phyloP scores from a whole-genome alignment of 2,797 vertebrate genomes.

The Sylvilagus floridanus region DNA sequence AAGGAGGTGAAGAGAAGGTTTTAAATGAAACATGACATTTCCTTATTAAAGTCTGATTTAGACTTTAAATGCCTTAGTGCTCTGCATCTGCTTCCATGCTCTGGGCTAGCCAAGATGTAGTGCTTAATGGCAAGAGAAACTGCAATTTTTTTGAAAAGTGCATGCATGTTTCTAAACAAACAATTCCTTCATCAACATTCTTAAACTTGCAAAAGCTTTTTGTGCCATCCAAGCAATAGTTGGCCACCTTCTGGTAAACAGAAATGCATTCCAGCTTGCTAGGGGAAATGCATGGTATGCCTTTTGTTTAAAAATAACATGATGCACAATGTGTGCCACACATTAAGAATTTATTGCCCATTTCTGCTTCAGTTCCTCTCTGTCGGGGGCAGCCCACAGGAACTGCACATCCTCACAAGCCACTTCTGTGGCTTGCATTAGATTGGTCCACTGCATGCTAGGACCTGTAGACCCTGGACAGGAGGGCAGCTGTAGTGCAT shows the following conservation, averaged over 20 bases:
- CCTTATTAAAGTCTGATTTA: slow-evolving; percentile 86
- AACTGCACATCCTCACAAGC: not conserved
- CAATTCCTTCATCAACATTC: slow-evolving; percentile 57
- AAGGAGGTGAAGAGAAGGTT: slow-evolving; percentile 83
- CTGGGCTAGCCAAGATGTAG: slow-evolving; percentile 72
- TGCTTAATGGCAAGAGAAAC: slow-evolving; percentile 80
- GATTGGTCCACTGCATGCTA: not conserved
- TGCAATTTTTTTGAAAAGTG: slow-evolving; percentile 67
- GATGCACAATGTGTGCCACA: slow-evolving; percentile 62
- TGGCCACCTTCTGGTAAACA: slow-evolving; percentile 72
- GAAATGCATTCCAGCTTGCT: slow-evolving; percentile 31
- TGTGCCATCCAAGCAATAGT: slow-evolving; percentile 64
- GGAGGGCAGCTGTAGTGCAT: not conserved
- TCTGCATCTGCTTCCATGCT: slow-evolving; percentile 49
- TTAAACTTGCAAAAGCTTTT: slow-evolving; percentile 19
- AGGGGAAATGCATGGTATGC: slow-evolving; percentile 63
- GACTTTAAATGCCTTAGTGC: slow-evolving; percentile 78
- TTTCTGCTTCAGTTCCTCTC: slow-evolving; percentile 55
- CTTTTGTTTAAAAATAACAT: slow-evolving; percentile 79
- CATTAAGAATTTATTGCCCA: slow-evolving; percentile 77
- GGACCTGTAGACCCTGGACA: not conserved
- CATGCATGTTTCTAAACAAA: slow-evolving; percentile 77
- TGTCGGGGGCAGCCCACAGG: not conserved
- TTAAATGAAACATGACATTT: slow-evolving; percentile 87
- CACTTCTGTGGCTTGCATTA: not conserved